A percentile compares a stretch with the other conserved stretches of the same genome.
These are phyloP conservation scores for Chrysocyon brachyurus DNA, from an alignment of 2,797 vertebrate genomes.

Conservation along the genomic window DNA sequence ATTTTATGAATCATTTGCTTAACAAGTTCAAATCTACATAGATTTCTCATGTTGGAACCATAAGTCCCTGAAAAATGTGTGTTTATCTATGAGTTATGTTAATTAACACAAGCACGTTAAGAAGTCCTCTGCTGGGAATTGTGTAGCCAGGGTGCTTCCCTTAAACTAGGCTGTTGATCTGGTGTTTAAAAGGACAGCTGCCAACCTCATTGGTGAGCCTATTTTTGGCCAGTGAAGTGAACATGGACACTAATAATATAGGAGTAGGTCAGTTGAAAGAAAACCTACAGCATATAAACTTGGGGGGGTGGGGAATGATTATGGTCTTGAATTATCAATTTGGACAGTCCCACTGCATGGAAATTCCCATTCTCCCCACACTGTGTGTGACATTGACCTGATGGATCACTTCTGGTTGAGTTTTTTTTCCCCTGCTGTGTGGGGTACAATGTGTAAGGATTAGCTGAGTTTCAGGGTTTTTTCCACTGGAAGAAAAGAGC, in stretches of 20 bases:
- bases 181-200: conserved; percentile 25
- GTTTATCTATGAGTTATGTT: neutral
- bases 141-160: neutral
- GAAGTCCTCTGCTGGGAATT: neutral
- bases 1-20: conserved; percentile 55
- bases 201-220: neutral
- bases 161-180: neutral
- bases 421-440: neutral
- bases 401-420: neutral
- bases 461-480: neutral
- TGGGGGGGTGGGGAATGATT: neutral
- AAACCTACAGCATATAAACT: neutral
- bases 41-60: conserved; percentile 44
- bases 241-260: neutral
- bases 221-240: neutral
- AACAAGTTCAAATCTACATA: conserved; percentile 43
- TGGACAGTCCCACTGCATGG: neutral
- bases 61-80: conserved; percentile 61
- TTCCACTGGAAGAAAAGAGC: neutral
- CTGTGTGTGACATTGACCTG: neutral
- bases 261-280: conserved; percentile 23
- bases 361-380: neutral
- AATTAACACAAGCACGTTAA: neutral
- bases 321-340: neutral
- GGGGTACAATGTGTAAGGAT: neutral